Percentiles rank a stretch among this genome's conserved stretches.
phyloP scores from a whole-genome alignment of 2,113 vertebrate species.

The Crotophaga sulcirostris region DNA sequence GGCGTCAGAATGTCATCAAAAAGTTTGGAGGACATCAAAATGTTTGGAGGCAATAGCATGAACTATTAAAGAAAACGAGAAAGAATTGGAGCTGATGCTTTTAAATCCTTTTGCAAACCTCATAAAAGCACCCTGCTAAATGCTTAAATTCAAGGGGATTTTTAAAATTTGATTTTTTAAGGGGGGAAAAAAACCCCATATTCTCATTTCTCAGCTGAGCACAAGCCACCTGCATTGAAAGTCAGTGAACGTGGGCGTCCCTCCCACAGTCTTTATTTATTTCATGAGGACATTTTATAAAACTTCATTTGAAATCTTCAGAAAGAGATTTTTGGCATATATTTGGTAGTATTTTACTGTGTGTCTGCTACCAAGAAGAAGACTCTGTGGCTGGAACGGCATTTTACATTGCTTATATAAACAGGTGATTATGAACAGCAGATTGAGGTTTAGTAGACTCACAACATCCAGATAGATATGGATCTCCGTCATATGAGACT shows the following conservation, averaged over 20 bases:
- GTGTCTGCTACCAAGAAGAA: background rate
- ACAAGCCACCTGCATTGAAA: background rate
- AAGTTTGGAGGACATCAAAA: too few relatives aligned
- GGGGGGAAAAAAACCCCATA: background rate
- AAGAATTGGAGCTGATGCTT: background rate
- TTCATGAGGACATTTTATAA: background rate
- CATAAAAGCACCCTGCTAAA: background rate
- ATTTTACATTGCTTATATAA: background rate
- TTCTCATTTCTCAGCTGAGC: background rate
- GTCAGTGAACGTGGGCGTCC: background rate
- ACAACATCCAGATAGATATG: background rate
- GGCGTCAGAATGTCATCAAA: background rate
- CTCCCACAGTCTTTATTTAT: background rate
- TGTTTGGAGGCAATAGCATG: background rate
- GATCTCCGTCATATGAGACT: background rate
- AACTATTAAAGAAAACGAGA: background rate
- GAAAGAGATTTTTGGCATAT: background rate
- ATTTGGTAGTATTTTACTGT: background rate
- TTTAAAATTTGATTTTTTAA: background rate
- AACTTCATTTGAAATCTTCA: background rate
- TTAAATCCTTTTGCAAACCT: background rate
- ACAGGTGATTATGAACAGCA: background rate
- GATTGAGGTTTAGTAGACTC: background rate
- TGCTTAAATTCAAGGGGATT: background rate
- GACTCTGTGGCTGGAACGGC: background rate